A percentile compares a stretch with the other conserved stretches of the same genome.
phyloP scores from a whole-genome alignment of 2,888 invertebrate genomes.

The Drosophila suboccidentalis region DNA sequence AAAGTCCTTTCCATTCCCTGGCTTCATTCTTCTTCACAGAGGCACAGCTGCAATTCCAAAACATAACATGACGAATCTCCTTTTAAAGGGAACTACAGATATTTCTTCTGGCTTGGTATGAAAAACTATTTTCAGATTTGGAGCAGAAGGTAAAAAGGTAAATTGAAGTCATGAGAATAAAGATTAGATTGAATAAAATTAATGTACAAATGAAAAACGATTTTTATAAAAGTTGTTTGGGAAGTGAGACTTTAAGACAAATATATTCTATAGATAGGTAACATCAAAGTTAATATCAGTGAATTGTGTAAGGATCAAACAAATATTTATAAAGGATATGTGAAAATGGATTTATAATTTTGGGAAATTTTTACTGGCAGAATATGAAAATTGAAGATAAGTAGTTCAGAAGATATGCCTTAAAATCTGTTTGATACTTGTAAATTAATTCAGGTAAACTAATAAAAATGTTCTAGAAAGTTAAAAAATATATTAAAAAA shows the following conservation, averaged over 20 bases:
- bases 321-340: too few relatives aligned
- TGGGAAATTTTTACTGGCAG: too few relatives aligned
- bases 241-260: background rate
- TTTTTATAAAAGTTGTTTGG: too few relatives aligned
- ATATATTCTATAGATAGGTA: too few relatives aligned
- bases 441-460: background rate
- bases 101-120: background rate
- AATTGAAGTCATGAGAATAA: background rate
- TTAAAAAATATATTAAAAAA: background rate
- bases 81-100: background rate
- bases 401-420: too few relatives aligned
- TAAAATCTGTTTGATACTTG: too few relatives aligned
- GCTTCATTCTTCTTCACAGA: conserved; percentile 14
- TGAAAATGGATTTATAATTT: too few relatives aligned
- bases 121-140: background rate
- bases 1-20: conserved; percentile 35
- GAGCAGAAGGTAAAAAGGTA: background rate
- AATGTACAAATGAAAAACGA: background rate
- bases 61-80: conserved; percentile 11
- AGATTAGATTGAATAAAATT: background rate
- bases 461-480: background rate
- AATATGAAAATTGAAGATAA: too few relatives aligned
- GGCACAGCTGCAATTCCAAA: conserved; percentile 45
- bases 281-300: too few relatives aligned
- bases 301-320: too few relatives aligned